These are phyloP conservation scores for Pagrus major DNA, from an alignment of 2,113 vertebrate species.

Conservation along the genomic window DNA sequence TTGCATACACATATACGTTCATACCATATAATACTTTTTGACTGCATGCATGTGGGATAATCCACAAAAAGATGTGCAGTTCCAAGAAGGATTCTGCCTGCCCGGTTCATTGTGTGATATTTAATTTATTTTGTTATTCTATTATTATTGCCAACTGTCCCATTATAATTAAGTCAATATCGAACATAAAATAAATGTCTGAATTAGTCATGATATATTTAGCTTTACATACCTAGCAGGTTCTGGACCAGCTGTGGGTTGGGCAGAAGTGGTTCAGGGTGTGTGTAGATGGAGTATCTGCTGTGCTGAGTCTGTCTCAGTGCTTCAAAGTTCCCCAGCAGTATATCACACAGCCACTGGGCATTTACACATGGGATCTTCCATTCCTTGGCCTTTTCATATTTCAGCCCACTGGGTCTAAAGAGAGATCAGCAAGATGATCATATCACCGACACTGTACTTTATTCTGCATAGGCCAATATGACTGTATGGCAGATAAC, in stretches of 20 bases:
- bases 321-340: constrained; percentile 94
- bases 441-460: background rate
- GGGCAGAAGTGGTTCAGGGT: constrained; percentile 91
- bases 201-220: rapidly evolving
- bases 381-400: constrained; percentile 98
- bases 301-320: constrained; percentile 92
- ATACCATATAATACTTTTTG: background rate
- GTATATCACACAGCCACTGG: constrained; percentile 95
- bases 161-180: background rate
- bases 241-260: constrained; percentile 90
- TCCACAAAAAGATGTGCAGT: background rate
- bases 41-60: no score
- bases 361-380: constrained; percentile 96
- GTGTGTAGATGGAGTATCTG: constrained; percentile 89
- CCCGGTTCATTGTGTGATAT: background rate
- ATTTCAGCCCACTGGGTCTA: constrained; percentile 93
- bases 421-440: constrained; percentile 13
- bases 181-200: background rate
- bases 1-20: background rate
- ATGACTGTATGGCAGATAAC: background rate
- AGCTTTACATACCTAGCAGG: constrained; percentile 87
- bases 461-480: background rate
- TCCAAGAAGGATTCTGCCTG: background rate
- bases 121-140: background rate
- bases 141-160: background rate